A percentile compares a stretch with the other conserved stretches of the same genome.
Evolutionary conservation across 1,140 invertebrate genomes (phyloP).

Genomic region (Leguminivora glycinivorella): DNA sequence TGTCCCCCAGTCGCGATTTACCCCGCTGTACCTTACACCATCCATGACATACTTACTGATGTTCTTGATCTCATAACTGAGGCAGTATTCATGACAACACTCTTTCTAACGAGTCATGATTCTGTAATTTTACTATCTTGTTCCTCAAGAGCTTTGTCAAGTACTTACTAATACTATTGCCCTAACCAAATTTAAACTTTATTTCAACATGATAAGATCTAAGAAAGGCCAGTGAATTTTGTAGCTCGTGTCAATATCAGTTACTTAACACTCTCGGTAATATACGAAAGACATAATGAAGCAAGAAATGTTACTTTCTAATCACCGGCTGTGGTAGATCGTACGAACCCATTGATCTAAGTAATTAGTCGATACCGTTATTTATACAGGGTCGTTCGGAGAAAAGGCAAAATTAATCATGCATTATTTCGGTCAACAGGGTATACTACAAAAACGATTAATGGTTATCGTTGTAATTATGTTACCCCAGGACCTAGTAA

Average conservation of each 20-base stretch:
- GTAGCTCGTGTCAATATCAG: conserved; percentile 7
- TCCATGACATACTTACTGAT: not conserved
- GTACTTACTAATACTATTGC: not conserved
- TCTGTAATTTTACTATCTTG: not conserved
- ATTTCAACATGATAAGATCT: too few relatives aligned
- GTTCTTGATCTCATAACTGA: not conserved
- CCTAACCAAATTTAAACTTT: not conserved
- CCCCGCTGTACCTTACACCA: not conserved
- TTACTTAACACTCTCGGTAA: conserved; percentile 26
- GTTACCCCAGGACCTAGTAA: too few relatives aligned
- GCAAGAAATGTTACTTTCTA: conserved; percentile 27
- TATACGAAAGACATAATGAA: conserved; percentile 12
- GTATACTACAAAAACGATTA: too few relatives aligned
- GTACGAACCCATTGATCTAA: conserved; percentile 17
- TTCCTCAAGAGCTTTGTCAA: conserved; percentile 1
- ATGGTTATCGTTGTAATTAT: too few relatives aligned
- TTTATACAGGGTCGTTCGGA: conserved; percentile 1
- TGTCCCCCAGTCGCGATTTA: too few relatives aligned
- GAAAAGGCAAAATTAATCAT: not conserved
- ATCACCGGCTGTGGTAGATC: conserved; percentile 5
- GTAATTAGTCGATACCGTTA: conserved; percentile 25
- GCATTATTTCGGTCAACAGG: too few relatives aligned
- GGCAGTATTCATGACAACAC: not conserved
- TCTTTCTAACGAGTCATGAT: conserved; percentile 2
- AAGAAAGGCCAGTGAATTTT: too few relatives aligned